Base-by-base conservation (phyloP, 2,113 vertebrate genomes). In the Zapus hudsonius region DNA sequence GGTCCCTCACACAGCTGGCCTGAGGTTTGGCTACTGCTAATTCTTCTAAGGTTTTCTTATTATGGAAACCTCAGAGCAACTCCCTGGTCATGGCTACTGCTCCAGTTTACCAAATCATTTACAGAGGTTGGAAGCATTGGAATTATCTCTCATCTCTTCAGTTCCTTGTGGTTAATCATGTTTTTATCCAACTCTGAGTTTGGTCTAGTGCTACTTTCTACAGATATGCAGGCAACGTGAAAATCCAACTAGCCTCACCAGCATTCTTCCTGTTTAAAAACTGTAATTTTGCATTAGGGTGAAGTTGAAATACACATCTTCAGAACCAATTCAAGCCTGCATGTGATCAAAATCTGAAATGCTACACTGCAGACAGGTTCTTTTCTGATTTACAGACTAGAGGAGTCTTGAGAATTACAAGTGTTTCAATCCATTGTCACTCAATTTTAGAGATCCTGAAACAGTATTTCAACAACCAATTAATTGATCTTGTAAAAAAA, bases 91-190 rank as follows among this genome's bases (percentile, higher is more conserved):
- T 47, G 47, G 47, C 47, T 12, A 47, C 47, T 12, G 12, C 47
- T 47, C 12, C 47, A 47, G 7, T 96, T 72, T 19, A 89, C 63
- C 72, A 61, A 38, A 15, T 8, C 66, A 70, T 63, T 92, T 61
- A 84, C 12, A 89, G 86, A 36, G 47, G 81, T 94, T 84, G 89
- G 59, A 40, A 88, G 90, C 92, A 55, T 3, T 80, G 67, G 92
- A 95, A 95, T 95, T 15, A 36, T 92, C 47, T 47, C 95, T 96
- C 61, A 73, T 93, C 25, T 89, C 94, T 87, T 84, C 89, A 84
- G 25, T 93, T n/a, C 52, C 83, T 92, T 1, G 0, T 1, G 82
- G n/a, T 47, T 94, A 92, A 93, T 47, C 52, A 81, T 31, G 61
- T 79, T 85, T 83, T 64, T 47, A 33, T 73, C 86, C 67, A 76